Evolutionary conservation across 2,888 invertebrate species (phyloP).

Genomic region (Dryadula phaetusa): DNA sequence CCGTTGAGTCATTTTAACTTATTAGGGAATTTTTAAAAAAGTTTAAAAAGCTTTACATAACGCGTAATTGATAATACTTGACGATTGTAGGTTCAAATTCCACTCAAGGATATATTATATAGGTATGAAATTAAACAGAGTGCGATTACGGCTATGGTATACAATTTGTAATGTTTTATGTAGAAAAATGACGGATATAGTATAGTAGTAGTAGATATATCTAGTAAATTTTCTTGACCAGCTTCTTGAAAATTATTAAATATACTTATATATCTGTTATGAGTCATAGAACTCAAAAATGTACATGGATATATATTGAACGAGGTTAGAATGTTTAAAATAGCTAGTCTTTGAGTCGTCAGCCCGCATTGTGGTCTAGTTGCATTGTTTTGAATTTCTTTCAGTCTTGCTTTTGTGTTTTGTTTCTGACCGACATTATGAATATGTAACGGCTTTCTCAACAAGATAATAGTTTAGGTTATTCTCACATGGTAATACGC

Average conservation of each 20-base stretch:
- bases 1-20: too few species aligned
- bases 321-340: conserved; percentile 33
- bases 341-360: conserved; percentile 34
- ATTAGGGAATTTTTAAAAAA: too few species aligned
- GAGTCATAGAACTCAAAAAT: conserved; percentile 13
- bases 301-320: conserved; percentile 23
- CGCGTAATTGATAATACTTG: too few species aligned
- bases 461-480: conserved; percentile 34
- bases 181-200: too few species aligned
- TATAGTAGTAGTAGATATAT: too few species aligned
- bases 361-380: conserved; percentile 42
- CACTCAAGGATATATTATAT: too few species aligned
- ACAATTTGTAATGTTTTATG: too few species aligned
- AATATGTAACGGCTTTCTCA: conserved; percentile 72
- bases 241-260: neutral
- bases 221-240: too few species aligned
- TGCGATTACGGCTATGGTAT: too few species aligned
- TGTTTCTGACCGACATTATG: conserved; percentile 50
- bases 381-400: conserved; percentile 64
- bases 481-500: conserved; percentile 6
- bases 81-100: too few species aligned
- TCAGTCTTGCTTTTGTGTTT: conserved; percentile 56
- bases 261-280: neutral
- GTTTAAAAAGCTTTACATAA: neutral
- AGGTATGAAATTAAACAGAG: too few species aligned